Evolutionary conservation across 2,113 vertebrate species (phyloP), one percentile per base, ranked within the genome.

Genomic region (Smithornis capensis): DNA sequence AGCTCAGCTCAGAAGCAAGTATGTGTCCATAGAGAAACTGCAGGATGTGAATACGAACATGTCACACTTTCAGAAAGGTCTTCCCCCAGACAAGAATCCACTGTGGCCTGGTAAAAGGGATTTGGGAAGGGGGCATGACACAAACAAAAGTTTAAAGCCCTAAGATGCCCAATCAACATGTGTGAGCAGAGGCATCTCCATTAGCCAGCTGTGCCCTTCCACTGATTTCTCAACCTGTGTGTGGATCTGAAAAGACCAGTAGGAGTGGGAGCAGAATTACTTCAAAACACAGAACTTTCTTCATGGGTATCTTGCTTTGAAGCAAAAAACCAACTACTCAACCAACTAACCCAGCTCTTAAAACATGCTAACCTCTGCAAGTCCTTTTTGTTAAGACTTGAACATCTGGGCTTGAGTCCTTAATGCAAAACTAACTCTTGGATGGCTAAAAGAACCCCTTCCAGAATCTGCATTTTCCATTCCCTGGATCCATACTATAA

Each of bases 91-190:
- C 4, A 33, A 3, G 6, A 83, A 52, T 40, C 8, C 24, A 14
- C 1, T 0, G 14, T 40, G 78, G 10, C 11, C 19, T 7, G 31
- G 33, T 19, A 78, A 63, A 70, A 70, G 0, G 1, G 47, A 75
- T 56, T 24, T 4, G 4, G 22, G 17, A 13, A 49, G 40, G 13
- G 12, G 25, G 59, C n/a, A 75, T 13, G 53, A 47, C 31, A 29
- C 24, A 55, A 7, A 50, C 8, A 69, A 1, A 45, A 11, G 29
- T 88, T 75, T 59, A 78, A 84, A 81, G 35, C 6, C 37, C n/a
- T 9, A 47, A 49, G 40, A 89, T 12, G 7, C 12, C 33, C 22
- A 9, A 55, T 10, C 60, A 67, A 16, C 9, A 40, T 0, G 0
- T 27, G 21, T 16, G 19, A 71, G 24, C 3, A 2, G 0, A 69